Evolutionary conservation across 2,888 invertebrate genomes (phyloP), one percentile per base, ranked within the genome.

Genomic region (Itoplectis maculator): DNA sequence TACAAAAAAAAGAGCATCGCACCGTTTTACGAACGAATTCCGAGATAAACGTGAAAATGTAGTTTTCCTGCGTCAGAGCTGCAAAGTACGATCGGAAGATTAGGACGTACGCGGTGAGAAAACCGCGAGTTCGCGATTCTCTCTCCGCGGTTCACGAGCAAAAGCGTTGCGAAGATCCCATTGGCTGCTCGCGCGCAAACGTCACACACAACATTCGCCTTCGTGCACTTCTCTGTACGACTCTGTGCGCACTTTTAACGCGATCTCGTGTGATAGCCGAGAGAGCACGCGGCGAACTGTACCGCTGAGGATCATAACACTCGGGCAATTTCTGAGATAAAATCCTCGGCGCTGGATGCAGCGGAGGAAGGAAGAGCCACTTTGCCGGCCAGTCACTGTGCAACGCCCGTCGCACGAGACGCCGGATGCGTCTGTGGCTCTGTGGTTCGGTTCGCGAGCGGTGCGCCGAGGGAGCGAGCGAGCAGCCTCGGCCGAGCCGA

Each of bases 321-420:
- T 76, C 65, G 69, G 13, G 80, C 75, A 76, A 76, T 81, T 81
- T 81, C 42, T 18, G 35, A 69, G 80, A 81, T 81, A 76, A 76
- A 75, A 81, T 81, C 76, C 75, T 81, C 47, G 15, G 37, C 47
- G 63, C 66, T 15, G 63, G 66, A 45, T 20, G 42, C 54, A 23
- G 13, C 20, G 51, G 4, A 2, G 42, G 23, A 49, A 45, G 35
- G 35, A 42, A 47, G 37, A 70, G 56, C 35, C 49, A 47, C 40
- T 15, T 37, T 42, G 61, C 23, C 40, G 29, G 42, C 42, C 40
- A 65, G 23, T 20, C 42, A 8, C 65, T 42, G n/a, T n/a, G n/a
- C n/a, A n/a, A n/a, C n/a, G n/a, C n/a, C n/a, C n/a, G 63, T 63
- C 9, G 37, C 7, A 9, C 1, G 15, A 5, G 29, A 13, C 9